phyloP scores from a whole-genome alignment of 1,140 invertebrate species.

The Lordiphosa collinella region DNA sequence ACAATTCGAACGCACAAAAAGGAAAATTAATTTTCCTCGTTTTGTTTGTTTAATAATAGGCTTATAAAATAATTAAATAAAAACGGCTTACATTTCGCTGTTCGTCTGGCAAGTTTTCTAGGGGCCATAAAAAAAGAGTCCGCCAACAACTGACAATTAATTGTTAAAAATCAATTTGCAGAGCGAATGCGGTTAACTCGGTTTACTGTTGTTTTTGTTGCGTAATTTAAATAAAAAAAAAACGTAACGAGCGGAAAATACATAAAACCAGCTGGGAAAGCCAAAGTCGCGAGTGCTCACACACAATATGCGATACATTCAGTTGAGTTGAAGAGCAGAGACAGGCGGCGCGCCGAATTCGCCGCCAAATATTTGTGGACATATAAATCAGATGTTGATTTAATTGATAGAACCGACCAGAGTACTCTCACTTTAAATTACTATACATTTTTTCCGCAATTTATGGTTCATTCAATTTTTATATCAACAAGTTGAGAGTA shows the following conservation, averaged over 20 bases:
- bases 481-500: too few species aligned
- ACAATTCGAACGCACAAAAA: slow-evolving; percentile 50
- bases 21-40: slow-evolving; percentile 47
- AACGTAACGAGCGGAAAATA: slow-evolving; percentile 35
- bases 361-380: too few species aligned
- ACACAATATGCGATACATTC: background rate
- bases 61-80: slow-evolving; percentile 66
- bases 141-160: slow-evolving; percentile 45
- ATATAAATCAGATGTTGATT: too few species aligned
- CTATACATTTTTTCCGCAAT: too few species aligned
- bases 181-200: slow-evolving; percentile 43
- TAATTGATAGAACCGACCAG: too few species aligned
- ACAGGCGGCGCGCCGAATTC: too few species aligned
- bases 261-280: slow-evolving; percentile 14
- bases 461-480: too few species aligned
- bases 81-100: slow-evolving; percentile 24
- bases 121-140: background rate
- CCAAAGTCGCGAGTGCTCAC: slow-evolving; percentile 17
- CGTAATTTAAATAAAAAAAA: slow-evolving; percentile 22
- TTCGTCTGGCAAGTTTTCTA: background rate
- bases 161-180: slow-evolving; percentile 51
- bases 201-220: slow-evolving; percentile 11
- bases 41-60: slow-evolving; percentile 53
- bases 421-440: too few species aligned
- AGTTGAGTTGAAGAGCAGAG: too few species aligned